Evolutionary conservation across 2,888 invertebrate species (phyloP).

Genomic region (Marasmarcha lunaedactyla): DNA sequence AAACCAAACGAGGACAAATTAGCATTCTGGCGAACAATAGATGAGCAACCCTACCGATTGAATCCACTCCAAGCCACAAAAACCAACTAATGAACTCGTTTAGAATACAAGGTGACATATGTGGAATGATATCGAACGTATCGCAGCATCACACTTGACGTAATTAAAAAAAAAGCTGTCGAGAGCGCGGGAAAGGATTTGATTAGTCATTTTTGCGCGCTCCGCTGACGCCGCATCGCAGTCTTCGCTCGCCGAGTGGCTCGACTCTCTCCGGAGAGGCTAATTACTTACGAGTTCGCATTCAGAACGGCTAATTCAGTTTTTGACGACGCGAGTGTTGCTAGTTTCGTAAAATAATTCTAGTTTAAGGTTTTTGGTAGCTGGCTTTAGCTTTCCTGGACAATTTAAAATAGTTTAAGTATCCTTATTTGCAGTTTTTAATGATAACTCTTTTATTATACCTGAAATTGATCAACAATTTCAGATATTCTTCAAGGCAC

Average conservation of each 20-base stretch:
- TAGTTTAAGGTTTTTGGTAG: slow-evolving; percentile 8
- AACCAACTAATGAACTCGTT: slow-evolving; percentile 30
- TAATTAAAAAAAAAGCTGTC: no score
- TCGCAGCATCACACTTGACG: background rate
- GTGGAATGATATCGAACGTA: slow-evolving; percentile 3
- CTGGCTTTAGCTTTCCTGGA: slow-evolving; percentile 13
- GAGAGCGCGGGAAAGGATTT: slow-evolving; percentile 65
- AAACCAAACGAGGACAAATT: background rate
- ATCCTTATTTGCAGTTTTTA: no score
- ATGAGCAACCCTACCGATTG: background rate
- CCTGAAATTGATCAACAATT: no score
- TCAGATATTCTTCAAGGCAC: slow-evolving; percentile 40
- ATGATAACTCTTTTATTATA: no score
- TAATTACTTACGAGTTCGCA: slow-evolving; percentile 67
- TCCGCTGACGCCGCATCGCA: slow-evolving; percentile 45
- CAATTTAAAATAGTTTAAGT: slow-evolving; percentile 1
- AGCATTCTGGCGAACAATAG: background rate
- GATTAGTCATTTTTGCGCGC: slow-evolving; percentile 66
- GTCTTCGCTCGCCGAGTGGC: slow-evolving; percentile 61
- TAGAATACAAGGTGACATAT: background rate
- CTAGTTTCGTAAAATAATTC: background rate
- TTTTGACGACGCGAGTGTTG: slow-evolving; percentile 32
- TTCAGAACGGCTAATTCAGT: slow-evolving; percentile 60
- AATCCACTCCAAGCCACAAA: slow-evolving; percentile 33
- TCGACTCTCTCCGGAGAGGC: slow-evolving; percentile 67